Base-by-base conservation (phyloP, 2,888 invertebrate species). In the Drosophila monieri region DNA sequence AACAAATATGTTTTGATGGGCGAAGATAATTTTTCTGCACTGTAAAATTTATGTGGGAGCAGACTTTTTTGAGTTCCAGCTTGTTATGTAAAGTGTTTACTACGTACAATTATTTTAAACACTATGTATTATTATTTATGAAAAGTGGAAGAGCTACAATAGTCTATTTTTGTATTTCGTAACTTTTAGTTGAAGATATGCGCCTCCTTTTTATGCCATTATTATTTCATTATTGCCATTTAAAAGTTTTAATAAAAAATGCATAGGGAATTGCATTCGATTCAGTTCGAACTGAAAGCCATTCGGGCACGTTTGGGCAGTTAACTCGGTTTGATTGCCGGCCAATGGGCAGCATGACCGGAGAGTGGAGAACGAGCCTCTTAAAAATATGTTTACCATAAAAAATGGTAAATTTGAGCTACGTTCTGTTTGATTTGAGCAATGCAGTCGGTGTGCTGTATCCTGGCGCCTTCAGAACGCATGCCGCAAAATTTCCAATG, bases 371-470 rank as follows among this genome's bases (percentile, higher is more conserved):
- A 27, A 27, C 27, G 27, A 27, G 25, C 14, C 54, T 46, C 25
- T 56, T n/a, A 37, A 57, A 44, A 39, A 68, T 47, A 55, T 85
- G 77, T 87, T 80, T 80, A 80, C 88, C 88, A 80, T 88, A 81
- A 80, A 88, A 85, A 80, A 80, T 80, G 88, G 86, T 70, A 85
- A 88, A 80, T 85, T 85, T 85, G 86, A 73, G 80, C 77, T 88
- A 80, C 80, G 80, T 79, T 79, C 62, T 58, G 56, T 39, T 58
- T 73, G 52, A 57, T 59, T 60, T 73, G 60, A 53, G 25, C 64
- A 68, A 73, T n/a, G 41, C 27, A 10, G 61, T 23, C 46, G 54
- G 21, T 23, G 46, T 32, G 15, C 25, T 21, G 9, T 15, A 41
- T 54, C 56, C 56, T 69, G 64, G 73, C 73, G 53, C 64, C 73